phyloP scores from a whole-genome alignment of 2,113 vertebrate genomes.

The Felis chaus region DNA sequence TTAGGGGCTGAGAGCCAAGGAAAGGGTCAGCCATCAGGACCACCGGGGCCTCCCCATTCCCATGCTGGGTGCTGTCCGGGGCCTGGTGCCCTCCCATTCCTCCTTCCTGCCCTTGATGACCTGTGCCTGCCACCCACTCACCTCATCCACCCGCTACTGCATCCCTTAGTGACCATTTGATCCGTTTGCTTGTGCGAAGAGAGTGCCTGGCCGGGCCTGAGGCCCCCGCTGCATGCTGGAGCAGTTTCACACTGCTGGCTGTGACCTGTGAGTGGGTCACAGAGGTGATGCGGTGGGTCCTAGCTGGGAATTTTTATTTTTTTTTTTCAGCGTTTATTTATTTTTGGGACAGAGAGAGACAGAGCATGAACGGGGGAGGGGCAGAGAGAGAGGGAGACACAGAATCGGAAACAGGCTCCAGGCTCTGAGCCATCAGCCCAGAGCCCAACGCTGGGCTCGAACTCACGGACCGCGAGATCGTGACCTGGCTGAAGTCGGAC shows the following conservation, averaged over 20 bases:
- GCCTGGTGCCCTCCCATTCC: not conserved
- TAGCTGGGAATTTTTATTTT: not conserved
- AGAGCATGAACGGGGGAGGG: too few relatives aligned
- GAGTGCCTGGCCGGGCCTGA: fast-evolving
- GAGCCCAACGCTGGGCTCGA: too few relatives aligned
- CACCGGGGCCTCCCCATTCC: not conserved
- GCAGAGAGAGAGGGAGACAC: too few relatives aligned
- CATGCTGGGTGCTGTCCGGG: fast-evolving
- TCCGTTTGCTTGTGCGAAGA: too few relatives aligned
- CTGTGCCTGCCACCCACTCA: fast-evolving
- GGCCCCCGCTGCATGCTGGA: too few relatives aligned
- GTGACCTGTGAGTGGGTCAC: not conserved
- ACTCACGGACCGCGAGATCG: too few relatives aligned
- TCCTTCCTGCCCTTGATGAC: not conserved
- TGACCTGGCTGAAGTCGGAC: too few relatives aligned
- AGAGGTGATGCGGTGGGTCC: not conserved
- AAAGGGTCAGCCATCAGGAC: not conserved
- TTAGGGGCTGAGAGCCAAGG: not conserved
- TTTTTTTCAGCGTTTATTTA: not conserved
- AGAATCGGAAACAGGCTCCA: too few relatives aligned
- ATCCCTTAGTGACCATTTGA: not conserved
- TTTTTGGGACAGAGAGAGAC: too few relatives aligned
- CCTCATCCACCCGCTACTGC: not conserved
- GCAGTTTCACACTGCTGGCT: not conserved
- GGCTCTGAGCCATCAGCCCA: too few relatives aligned